These are phyloP conservation scores for Caradrina kadenii DNA, from an alignment of 2,888 invertebrate genomes.

Conservation along the genomic window DNA sequence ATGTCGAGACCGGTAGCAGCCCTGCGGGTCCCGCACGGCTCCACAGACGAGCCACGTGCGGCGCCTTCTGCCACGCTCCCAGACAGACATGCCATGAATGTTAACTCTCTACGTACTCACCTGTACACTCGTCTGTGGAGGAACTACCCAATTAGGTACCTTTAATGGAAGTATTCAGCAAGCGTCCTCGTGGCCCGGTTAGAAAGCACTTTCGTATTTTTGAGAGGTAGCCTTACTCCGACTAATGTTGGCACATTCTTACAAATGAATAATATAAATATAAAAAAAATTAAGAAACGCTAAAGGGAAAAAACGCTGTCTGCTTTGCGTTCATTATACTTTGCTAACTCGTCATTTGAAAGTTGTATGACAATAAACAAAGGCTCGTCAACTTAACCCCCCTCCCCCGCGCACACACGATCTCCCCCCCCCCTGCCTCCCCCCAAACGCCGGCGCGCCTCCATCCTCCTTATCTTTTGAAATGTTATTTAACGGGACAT, in stretches of 20 bases:
- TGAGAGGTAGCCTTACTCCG: neutral
- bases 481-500: constrained; percentile 68
- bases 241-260: constrained; percentile 5
- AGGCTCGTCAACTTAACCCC: constrained; percentile 44
- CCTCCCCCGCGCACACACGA: neutral
- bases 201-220: constrained; percentile 25
- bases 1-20: too few relatives aligned
- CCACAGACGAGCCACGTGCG: too few relatives aligned
- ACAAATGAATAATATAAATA: too few relatives aligned
- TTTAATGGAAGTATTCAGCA: constrained; percentile 32
- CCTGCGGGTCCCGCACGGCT: too few relatives aligned
- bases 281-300: too few relatives aligned
- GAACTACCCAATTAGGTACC: constrained; percentile 36
- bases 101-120: neutral
- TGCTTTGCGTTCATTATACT: neutral
- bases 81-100: constrained; percentile 15
- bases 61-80: constrained; percentile 23
- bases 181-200: constrained; percentile 7
- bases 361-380: constrained; percentile 65
- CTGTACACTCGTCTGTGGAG: neutral
- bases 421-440: constrained; percentile 2
- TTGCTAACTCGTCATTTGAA: constrained; percentile 48
- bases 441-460: constrained; percentile 8
- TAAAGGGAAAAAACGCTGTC: neutral
- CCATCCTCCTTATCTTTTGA: constrained; percentile 61